Evolutionary conservation across 2,888 invertebrate species (phyloP), one percentile per base, ranked within the genome.

Genomic region (Leptopilina myrica): DNA sequence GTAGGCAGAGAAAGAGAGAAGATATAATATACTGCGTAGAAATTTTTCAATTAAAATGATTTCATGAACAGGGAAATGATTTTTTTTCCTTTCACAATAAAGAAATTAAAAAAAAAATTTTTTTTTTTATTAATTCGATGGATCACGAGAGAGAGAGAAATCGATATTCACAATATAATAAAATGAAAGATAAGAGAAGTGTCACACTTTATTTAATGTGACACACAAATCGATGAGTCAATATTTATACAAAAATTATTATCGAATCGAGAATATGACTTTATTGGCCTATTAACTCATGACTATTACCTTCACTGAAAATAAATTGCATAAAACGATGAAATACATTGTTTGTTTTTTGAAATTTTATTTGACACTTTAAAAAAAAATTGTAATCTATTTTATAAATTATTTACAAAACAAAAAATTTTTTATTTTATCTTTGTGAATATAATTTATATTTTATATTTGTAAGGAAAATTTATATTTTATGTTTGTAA

Each of bases 161-260:
- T 15, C 43, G 12, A 26, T 14, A 53, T 8, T 49, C 20, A 56
- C 73, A 73, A 14, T 33, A 33, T 2, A 33, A 33, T 33, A 33
- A 33, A 20, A 33, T 73, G 33, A 33, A 40, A 33, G 73, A 73
- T 73, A 73, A 73, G 73, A 26, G 33, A 33, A 33, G 56, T 73
- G 73, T 73, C 56, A 73, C 33, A 6, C 33, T 33, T 33, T 33
- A 33, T 43, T 73, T 62, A 20, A 73, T 20, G 26, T 33, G 56
- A 15, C 33, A 73, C 33, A 73, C 26, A n/a, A 33, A 56, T 73
- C 26, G 56, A 73, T 73, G 73, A 73, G 73, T 73, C 73, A 73
- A 73, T 73, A 73, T 73, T 73, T 73, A 73, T 73, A 73, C 33
- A 26, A 69, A 62, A 73, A 53, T 73, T 56, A 49, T 49, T 49